Base-by-base conservation (phyloP, 2,113 vertebrate genomes). In the Cheirogaleus medius region DNA sequence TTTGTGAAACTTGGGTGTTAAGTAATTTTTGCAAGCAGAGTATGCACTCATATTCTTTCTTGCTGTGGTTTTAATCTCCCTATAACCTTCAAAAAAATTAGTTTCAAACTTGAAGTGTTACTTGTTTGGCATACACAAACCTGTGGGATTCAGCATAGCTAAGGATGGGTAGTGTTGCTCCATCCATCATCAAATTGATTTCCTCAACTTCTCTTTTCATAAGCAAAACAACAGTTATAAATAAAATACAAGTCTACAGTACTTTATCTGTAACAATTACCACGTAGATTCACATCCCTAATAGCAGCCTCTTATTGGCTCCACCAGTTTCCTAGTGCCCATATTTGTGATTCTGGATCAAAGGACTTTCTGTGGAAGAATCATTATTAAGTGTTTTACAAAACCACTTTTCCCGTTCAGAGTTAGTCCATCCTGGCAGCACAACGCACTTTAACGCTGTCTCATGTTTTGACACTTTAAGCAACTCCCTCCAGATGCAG, bases 1-100 rank as follows among this genome's bases (percentile, higher is more conserved):
- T 73, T 92, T 93, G 64, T 94, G 71, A 96, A 87, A 94, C 2
- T 96, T 92, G 25, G 32, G 9, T 25, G 20, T 92, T 78, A 78
- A 76, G 56, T 42, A 66, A 34, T 14, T 81, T 74, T 81, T 84
- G n/a, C 17, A 92, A 71, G 32, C 11, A 49, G 0, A 23, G 4
- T 32, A 32, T 76, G 39, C 63, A 89, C 2, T 89, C 37, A 42
- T 52, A 68, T 56, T 90, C 63, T 95, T 94, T 78, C 69, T 92
- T 17, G 21, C 47, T 87, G 14, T 74, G 23, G 32, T 82, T 90
- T 97, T 81, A 88, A 54, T 78, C 11, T 86, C 39, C 42, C 42
- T 64, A 37, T 2, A 92, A 37, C 66, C 29, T 8, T 88, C 18
- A 14, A 77, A 52, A 63, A 52, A 47, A 47, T 10, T 25, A 68